These are phyloP conservation scores for Charaxes varanes DNA, from an alignment of 1,140 invertebrate genomes.

Conservation along the genomic window DNA sequence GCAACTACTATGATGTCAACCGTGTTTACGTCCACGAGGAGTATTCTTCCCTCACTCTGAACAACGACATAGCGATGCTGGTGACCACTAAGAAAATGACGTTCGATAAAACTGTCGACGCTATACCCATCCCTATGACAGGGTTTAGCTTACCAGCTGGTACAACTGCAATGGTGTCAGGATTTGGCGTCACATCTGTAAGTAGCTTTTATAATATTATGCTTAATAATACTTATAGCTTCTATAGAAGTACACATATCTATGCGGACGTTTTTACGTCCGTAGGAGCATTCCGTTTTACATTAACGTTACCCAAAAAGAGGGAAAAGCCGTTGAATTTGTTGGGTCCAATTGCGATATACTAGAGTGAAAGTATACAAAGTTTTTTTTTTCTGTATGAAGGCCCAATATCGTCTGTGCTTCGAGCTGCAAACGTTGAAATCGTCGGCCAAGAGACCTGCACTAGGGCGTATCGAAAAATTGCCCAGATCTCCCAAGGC, in stretches of 20 bases:
- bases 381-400: constrained; percentile 34
- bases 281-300: too few species aligned
- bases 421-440: constrained; percentile 45
- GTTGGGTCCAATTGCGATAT: too few species aligned
- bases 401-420: constrained; percentile 32
- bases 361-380: too few species aligned
- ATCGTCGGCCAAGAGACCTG: constrained; percentile 41
- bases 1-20: constrained; percentile 38
- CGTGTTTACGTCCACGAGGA: constrained; percentile 33
- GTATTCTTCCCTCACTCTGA: constrained; percentile 35
- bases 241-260: too few species aligned
- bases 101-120: constrained; percentile 30
- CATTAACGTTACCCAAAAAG: too few species aligned
- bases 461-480: constrained; percentile 38
- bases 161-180: constrained; percentile 50
- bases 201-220: constrained; percentile 15
- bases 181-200: constrained; percentile 55
- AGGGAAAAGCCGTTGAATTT: too few species aligned
- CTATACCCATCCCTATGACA: constrained; percentile 30
- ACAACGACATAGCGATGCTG: constrained; percentile 52
- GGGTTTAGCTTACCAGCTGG: constrained; percentile 29
- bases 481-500: constrained; percentile 37
- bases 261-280: too few species aligned
- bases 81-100: constrained; percentile 30
- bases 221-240: too few species aligned